Evolutionary conservation across 2,888 invertebrate species (phyloP), one percentile per base, ranked within the genome.

Genomic region (Lepidocyrtinus sp.): DNA sequence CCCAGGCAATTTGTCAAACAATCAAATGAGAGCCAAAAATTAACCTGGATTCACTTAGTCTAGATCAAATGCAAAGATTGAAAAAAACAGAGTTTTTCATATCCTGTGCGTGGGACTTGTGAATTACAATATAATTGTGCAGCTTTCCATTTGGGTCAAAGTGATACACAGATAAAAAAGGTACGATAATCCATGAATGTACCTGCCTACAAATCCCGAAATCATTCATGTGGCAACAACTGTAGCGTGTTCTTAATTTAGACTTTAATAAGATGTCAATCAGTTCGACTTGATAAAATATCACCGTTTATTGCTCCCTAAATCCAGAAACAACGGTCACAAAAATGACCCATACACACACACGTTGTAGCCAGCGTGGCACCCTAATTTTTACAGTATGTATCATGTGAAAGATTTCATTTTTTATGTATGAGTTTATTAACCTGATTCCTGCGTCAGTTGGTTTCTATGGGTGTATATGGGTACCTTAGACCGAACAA

Each of bases 361-460:
- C n/a, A n/a, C 55, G 5, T 36, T 36, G 36, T 12, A 55, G 55
- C 55, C 55, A n/a, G 55, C 55, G 55, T 55, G 55, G 55, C 55
- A 55, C 55, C 55, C 2, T 12, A 55, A 5, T 17, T 55, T 55
- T 55, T 55, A 55, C 9, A 55, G 9, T 55, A n/a, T n/a, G n/a
- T n/a, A n/a, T 55, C n/a, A 55, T 15, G 17, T 55, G 15, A 9
- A 3, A 55, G 15, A 55, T 7, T 2, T 17, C 55, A 55, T 55
- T 12, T 36, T 9, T 36, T 5, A 9, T 55, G 9, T n/a, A 55
- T 9, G n/a, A 55, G 55, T 7, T 55, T 17, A 55, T 55, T 55
- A 55, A 55, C 55, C 55, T 55, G 55, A 17, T n/a, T 55, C 17
- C 55, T n/a, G n/a, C 5, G 36, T 36, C 12, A 7, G 5, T 36